Percentiles rank a stretch among this genome's conserved stretches.
phyloP scores from a whole-genome alignment of 2,113 vertebrate genomes.

The Nibea albiflora region DNA sequence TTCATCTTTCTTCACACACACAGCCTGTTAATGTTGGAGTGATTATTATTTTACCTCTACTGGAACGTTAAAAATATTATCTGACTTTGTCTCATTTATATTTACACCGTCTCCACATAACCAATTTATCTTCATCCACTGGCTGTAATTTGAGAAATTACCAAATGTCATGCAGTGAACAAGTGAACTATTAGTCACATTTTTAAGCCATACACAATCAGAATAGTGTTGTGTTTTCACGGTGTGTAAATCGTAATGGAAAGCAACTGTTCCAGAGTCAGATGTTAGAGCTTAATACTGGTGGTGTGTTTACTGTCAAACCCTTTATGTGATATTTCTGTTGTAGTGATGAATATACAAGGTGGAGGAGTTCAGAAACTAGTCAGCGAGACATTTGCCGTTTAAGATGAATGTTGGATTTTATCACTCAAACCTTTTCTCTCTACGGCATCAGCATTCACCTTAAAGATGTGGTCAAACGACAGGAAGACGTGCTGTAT shows the following conservation, averaged over 20 bases:
- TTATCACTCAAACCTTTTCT: neutral
- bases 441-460: neutral
- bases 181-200: conserved; percentile 9
- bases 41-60: conserved; percentile 17
- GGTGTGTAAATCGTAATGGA: conserved; percentile 11
- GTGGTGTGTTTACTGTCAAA: conserved; percentile 3
- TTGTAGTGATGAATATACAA: neutral
- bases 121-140: neutral
- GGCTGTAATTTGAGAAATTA: conserved; percentile 4
- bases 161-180: conserved; percentile 1
- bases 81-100: neutral
- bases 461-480: neutral
- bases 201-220: conserved; percentile 12
- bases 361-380: neutral
- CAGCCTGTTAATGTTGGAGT: neutral
- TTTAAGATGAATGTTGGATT: neutral
- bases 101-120: neutral
- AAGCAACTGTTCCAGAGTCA: conserved; percentile 5
- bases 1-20: conserved; percentile 11
- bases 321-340: conserved; percentile 4
- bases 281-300: conserved; percentile 7
- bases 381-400: too few species aligned
- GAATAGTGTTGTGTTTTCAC: conserved; percentile 8
- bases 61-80: neutral
- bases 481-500: neutral